These are phyloP conservation scores for Ormyrus labotus DNA, from an alignment of 2,888 invertebrate species.

Conservation along the genomic window DNA sequence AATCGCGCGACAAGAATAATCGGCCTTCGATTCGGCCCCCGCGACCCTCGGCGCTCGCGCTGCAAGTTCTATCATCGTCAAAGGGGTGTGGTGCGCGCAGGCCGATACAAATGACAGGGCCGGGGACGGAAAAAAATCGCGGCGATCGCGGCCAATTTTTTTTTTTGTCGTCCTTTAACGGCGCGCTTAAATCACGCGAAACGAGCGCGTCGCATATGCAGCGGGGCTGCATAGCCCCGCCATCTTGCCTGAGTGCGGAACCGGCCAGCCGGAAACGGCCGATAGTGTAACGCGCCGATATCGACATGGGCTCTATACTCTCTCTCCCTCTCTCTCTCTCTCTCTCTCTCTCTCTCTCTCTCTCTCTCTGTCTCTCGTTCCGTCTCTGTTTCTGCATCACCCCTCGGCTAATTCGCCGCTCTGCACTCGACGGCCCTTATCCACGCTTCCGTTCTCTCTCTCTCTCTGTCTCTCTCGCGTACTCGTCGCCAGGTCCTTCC, in stretches of 20 bases:
- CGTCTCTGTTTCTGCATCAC: slow-evolving; percentile 50
- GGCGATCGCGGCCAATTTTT: slow-evolving; percentile 23
- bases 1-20: slow-evolving; percentile 32
- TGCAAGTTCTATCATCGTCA: slow-evolving; percentile 53
- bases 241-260: slow-evolving; percentile 68
- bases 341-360: slow-evolving; percentile 2
- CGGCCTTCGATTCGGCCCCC: slow-evolving; percentile 47
- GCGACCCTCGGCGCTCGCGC: neutral
- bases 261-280: slow-evolving; percentile 74
- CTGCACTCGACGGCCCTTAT: slow-evolving; percentile 37
- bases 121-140: slow-evolving; percentile 37
- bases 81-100: slow-evolving; percentile 20
- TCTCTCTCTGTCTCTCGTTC: slow-evolving; percentile 18
- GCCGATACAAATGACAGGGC: slow-evolving; percentile 59
- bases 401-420: slow-evolving; percentile 44
- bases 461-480: slow-evolving; percentile 3
- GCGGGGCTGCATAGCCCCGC: slow-evolving; percentile 61
- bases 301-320: slow-evolving; percentile 58
- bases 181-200: slow-evolving; percentile 49
- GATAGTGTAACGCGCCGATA: slow-evolving; percentile 74
- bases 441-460: slow-evolving; percentile 11
- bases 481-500: slow-evolving; percentile 35
- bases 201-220: slow-evolving; percentile 55
- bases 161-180: slow-evolving; percentile 35
- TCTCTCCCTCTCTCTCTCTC: slow-evolving; percentile 15